Evolutionary conservation across 2,888 invertebrate genomes (phyloP).

Genomic region (Ectropis crepuscularia): DNA sequence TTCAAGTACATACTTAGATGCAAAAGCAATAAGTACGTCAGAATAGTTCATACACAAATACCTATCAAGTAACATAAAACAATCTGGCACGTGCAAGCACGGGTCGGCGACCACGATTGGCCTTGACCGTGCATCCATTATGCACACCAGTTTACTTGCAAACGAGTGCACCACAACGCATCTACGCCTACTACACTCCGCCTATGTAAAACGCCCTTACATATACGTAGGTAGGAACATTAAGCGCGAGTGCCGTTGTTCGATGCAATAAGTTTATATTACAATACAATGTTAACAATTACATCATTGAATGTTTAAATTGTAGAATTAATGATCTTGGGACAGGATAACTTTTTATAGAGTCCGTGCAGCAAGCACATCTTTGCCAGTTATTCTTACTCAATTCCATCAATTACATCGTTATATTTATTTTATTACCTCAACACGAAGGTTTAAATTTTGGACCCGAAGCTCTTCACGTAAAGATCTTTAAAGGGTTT

Average conservation of each 20-base stretch:
- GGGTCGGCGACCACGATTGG: constrained; percentile 69
- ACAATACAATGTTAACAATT: constrained; percentile 1
- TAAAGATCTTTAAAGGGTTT: too few species aligned
- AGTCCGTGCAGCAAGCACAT: too few species aligned
- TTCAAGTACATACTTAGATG: constrained; percentile 14
- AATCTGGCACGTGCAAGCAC: constrained; percentile 72
- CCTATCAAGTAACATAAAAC: constrained; percentile 58
- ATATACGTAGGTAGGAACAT: constrained; percentile 36
- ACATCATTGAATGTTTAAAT: neutral
- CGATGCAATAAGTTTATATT: constrained; percentile 11
- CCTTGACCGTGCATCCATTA: constrained; percentile 83
- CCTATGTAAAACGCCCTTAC: constrained; percentile 52
- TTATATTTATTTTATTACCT: too few species aligned
- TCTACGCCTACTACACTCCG: constrained; percentile 57
- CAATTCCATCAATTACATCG: too few species aligned
- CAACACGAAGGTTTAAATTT: too few species aligned
- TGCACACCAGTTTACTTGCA: constrained; percentile 80
- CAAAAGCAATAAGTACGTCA: constrained; percentile 26
- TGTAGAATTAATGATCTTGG: too few species aligned
- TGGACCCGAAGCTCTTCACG: too few species aligned
- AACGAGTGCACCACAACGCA: constrained; percentile 77
- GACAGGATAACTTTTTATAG: too few species aligned
- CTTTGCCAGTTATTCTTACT: too few species aligned
- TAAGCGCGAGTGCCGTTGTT: constrained; percentile 41
- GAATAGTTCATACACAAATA: constrained; percentile 32